Base-by-base conservation (phyloP, 1,140 invertebrate genomes). In the Bombyx mandarina region DNA sequence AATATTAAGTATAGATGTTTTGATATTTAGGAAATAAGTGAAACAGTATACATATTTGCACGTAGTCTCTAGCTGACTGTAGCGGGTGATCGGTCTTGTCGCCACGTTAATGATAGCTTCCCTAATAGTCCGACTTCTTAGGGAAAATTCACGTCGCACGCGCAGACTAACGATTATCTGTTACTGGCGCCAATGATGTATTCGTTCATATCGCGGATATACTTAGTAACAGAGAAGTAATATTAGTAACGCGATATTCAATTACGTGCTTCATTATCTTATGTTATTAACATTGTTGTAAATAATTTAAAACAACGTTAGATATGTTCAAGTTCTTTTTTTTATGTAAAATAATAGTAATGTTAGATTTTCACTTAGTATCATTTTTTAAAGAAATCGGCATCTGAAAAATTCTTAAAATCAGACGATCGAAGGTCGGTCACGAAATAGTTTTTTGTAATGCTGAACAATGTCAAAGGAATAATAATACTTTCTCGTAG, bases 401-500 rank as follows among this genome's bases (percentile, higher is more conserved):
- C 26, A 35, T 5, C 26, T 35, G 26, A 35, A 35, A 35, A 35
- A 35, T 35, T 35, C 26, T 35, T 35, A 35, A 35, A 35, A 35
- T 35, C 26, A 35, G 26, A 35, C 26, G 2, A 35, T 35, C 4
- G 26, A 35, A 35, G 26, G 26, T 35, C 4, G 26, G 26, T 35
- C 26, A 5, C 26, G 2, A 35, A 35, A 35, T 35, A 35, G 0
- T 35, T 35, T 18, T 35, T 35, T 35, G 26, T 35, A 35, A 35
- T 35, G 4, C 1, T 35, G 26, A 35, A 35, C 26, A 35, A 35
- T 71, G 72, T 73, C 75, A 72, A 76, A 73, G 76, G 81, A 83
- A 79, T 79, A 67, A 77, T 63, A 75, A 83, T 84, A 84, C 83
- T 87, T 87, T 85, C 82, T 79, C 78, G 74, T 77, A 77, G 26